phyloP scores from a whole-genome alignment of 2,797 vertebrate species.

The Pelochelys cantorii region DNA sequence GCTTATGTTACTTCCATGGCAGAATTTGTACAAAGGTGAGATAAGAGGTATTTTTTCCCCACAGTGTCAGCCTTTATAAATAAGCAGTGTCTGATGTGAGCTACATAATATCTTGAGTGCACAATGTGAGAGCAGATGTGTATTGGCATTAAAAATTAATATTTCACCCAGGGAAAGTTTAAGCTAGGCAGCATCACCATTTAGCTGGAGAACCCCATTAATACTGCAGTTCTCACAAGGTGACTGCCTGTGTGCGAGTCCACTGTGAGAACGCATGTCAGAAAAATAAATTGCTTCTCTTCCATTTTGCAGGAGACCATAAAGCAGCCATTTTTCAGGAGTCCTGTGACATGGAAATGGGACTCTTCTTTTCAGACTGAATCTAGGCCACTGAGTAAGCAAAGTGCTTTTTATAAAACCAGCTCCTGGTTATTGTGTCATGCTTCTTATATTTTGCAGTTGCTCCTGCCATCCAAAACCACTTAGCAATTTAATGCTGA shows the following conservation, averaged over 20 bases:
- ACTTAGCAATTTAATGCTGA: not conserved
- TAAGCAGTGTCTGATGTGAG: constrained; percentile 18
- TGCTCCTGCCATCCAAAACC: not conserved
- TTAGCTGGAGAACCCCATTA: constrained; percentile 21
- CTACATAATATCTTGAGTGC: not conserved
- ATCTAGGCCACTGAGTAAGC: not conserved
- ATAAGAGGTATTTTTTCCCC: not conserved
- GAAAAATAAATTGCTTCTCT: not conserved
- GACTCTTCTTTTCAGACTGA: not conserved
- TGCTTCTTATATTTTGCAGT: not conserved
- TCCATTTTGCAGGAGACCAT: not conserved
- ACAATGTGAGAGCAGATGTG: constrained; percentile 17
- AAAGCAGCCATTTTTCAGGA: not conserved
- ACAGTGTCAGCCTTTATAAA: constrained; percentile 16
- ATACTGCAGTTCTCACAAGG: constrained; percentile 25
- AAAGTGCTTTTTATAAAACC: not conserved
- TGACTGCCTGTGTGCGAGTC: not conserved
- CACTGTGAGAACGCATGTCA: not conserved
- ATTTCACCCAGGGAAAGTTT: constrained; percentile 31
- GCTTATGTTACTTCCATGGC: constrained; percentile 19
- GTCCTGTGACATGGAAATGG: not conserved
- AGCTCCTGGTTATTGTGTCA: not conserved
- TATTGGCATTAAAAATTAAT: constrained; percentile 47
- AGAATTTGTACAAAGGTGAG: not conserved
- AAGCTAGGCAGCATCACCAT: not conserved